Percentiles rank a stretch among this genome's conserved stretches.
phyloP scores from a whole-genome alignment of 1,140 invertebrate species.

The Coboldia fuscipes region DNA sequence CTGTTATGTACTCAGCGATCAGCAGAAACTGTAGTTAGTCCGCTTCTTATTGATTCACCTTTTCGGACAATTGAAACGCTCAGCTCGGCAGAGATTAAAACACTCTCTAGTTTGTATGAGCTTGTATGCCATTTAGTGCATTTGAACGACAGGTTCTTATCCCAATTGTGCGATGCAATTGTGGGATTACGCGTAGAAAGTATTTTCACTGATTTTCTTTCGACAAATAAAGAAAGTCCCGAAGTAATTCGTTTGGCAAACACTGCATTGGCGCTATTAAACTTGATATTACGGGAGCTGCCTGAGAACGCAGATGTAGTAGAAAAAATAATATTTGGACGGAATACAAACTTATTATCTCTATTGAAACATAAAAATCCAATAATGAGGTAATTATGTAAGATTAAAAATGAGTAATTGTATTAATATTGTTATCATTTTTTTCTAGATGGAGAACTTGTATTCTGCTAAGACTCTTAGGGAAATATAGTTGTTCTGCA shows the following conservation, averaged over 20 bases:
- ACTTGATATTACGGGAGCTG: constrained; percentile 45
- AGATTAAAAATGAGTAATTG: neutral
- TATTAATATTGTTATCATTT: neutral
- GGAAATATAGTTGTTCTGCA: constrained; percentile 35
- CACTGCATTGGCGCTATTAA: constrained; percentile 37
- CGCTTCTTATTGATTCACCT: neutral
- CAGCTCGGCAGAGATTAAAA: constrained; percentile 35
- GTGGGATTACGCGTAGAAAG: constrained; percentile 31
- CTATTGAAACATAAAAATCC: constrained; percentile 37
- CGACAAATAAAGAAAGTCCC: constrained; percentile 32
- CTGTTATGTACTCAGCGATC: constrained; percentile 22
- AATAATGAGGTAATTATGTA: constrained; percentile 24
- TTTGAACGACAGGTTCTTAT: constrained; percentile 40
- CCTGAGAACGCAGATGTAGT: constrained; percentile 54
- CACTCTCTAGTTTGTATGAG: constrained; percentile 40
- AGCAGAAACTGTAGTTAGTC: neutral
- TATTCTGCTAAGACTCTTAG: constrained; percentile 38
- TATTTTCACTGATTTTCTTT: constrained; percentile 10
- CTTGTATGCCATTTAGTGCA: constrained; percentile 50
- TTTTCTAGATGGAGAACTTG: constrained; percentile 26
- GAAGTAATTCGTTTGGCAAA: constrained; percentile 37
- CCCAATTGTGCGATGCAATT: constrained; percentile 56
- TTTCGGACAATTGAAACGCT: constrained; percentile 21
- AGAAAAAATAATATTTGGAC: constrained; percentile 39
- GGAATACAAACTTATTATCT: constrained; percentile 28